These are phyloP conservation scores for Vanacampus margaritifer DNA, from an alignment of 2,113 vertebrate genomes.

Conservation along the genomic window DNA sequence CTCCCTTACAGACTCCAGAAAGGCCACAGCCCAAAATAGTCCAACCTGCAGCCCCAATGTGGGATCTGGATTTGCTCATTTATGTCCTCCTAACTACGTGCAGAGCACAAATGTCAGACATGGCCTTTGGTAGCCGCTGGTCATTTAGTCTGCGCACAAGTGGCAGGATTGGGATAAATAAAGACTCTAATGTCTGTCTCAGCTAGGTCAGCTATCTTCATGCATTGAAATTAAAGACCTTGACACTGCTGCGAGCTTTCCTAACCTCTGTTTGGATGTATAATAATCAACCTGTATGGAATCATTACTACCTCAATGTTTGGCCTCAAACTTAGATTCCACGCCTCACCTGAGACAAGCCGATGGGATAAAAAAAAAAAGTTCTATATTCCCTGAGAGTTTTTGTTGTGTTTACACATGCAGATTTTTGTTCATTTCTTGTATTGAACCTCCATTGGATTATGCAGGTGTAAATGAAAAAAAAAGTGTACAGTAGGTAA, in stretches of 20 bases:
- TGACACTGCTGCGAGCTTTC: not conserved
- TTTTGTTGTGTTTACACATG: not conserved
- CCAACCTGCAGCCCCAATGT: not conserved
- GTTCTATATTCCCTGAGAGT: not conserved
- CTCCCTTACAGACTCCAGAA: not conserved
- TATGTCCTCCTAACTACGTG: not conserved
- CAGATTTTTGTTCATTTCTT: not conserved
- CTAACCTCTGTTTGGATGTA: not conserved
- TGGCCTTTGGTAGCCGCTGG: not conserved
- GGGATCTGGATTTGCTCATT: not conserved
- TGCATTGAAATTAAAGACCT: not conserved
- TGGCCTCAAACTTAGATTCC: not conserved
- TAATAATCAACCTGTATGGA: conserved; percentile 4
- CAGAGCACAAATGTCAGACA: not conserved
- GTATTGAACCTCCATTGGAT: not conserved
- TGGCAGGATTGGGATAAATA: not conserved
- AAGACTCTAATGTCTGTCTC: not conserved
- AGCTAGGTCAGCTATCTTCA: not conserved
- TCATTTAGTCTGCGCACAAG: not conserved
- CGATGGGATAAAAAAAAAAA: not conserved
- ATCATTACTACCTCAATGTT: not conserved
- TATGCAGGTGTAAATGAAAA: not conserved
- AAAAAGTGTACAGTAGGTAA: not conserved
- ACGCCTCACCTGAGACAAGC: not conserved
- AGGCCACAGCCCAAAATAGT: not conserved